Conservation (phyloP, 2,888 invertebrate species). For the Plemyria rubiginata region DNA sequence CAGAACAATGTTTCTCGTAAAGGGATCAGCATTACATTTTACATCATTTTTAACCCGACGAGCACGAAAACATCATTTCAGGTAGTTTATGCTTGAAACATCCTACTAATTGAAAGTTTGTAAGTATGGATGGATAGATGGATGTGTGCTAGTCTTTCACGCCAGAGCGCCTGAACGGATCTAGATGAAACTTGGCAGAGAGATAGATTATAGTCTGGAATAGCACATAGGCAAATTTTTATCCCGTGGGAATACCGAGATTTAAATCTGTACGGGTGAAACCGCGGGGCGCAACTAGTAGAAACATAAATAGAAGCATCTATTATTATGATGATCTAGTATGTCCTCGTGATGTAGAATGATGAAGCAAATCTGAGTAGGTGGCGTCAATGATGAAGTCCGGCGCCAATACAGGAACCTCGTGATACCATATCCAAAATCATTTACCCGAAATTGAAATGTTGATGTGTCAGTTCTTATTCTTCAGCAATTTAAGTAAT, state of each 20-base stretch:
- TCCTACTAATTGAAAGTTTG: too few relatives aligned
- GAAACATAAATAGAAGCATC: conserved; percentile 39
- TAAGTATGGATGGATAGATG: too few relatives aligned
- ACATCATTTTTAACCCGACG: conserved; percentile 62
- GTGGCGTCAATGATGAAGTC: conserved; percentile 32
- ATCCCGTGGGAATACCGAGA: too few relatives aligned
- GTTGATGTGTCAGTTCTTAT: too few relatives aligned
- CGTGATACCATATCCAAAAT: conserved; percentile 38
- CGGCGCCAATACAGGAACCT: conserved; percentile 60
- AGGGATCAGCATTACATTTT: conserved; percentile 56
- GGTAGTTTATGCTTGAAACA: conserved; percentile 56
- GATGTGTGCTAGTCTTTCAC: too few relatives aligned
- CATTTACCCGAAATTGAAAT: background rate
- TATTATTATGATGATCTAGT: conserved; percentile 28
- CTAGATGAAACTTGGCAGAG: too few relatives aligned
- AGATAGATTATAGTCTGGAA: too few relatives aligned
- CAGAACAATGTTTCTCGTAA: conserved; percentile 48
- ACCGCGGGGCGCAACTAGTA: too few relatives aligned
- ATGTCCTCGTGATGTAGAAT: conserved; percentile 44
- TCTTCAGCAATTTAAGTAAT: too few relatives aligned
- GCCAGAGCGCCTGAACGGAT: too few relatives aligned
- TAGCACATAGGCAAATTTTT: too few relatives aligned
- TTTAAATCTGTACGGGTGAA: too few relatives aligned
- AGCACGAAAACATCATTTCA: conserved; percentile 52
- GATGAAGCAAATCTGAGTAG: conserved; percentile 34